Base-by-base conservation (phyloP, 2,888 invertebrate species). In the Archaeoteleia sp. region DNA sequence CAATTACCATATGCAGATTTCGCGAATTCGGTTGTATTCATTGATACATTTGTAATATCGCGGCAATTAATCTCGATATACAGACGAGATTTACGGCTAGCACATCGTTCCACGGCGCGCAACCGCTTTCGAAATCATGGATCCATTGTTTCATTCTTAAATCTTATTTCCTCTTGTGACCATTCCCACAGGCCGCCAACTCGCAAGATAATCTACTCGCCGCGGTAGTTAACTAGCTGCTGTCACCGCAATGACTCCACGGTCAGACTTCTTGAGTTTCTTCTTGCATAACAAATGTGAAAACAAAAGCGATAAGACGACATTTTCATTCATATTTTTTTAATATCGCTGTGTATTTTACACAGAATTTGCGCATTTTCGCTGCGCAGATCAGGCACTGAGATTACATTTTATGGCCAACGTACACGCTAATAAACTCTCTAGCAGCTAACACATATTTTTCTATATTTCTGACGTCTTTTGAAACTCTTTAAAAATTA, bases 91-190 rank as follows among this genome's bases (percentile, higher is more conserved):
- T 67, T 62, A 54, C 43, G 42, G 48, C 20, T 15, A 49, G 29
- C 46, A 58, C 17, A 42, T 30, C 45, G 51, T 43, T 67, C 51
- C 27, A 63, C 55, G 40, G 53, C 48, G 62, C 23, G 37, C 54
- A 63, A 54, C 54, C 48, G 69, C 73, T 82, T 82, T 78, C 77
- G 79, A 78, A 81, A 82, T 63, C 68, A 53, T 51, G 69, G 49
- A 57, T 45, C 70, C 73, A 81, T 82, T 82, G 82, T 82, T 80
- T 79, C 71, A 76, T 77, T 81, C 80, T 75, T 74, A 65, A 78
- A 75, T 76, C 74, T 75, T 77, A 77, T 80, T 81, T 81, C 79
- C 79, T 78, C 73, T 77, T 78, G 80, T 79, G 80, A 82, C 78
- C 76, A 79, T 82, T 82, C 81, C 76, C 81, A 80, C 70, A 72